These are phyloP conservation scores for Leptopilina syphax DNA, from an alignment of 2,888 invertebrate species.

Conservation along the genomic window DNA sequence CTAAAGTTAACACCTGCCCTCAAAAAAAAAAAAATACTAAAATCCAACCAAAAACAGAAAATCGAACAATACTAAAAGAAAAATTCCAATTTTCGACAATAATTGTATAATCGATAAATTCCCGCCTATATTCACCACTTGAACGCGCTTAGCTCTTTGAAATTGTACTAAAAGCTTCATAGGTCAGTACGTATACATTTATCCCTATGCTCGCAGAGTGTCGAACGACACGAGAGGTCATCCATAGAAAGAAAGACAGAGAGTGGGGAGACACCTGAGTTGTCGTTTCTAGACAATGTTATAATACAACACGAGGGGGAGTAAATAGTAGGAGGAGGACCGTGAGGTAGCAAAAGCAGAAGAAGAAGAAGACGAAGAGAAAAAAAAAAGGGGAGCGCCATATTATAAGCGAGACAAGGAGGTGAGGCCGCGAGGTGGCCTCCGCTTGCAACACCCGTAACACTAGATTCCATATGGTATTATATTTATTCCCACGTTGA, in stretches of 20 bases:
- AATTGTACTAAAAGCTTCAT: constrained; percentile 71
- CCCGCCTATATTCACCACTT: constrained; percentile 45
- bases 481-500: constrained; percentile 67
- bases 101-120: too few relatives aligned
- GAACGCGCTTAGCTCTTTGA: constrained; percentile 57
- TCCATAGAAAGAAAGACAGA: constrained; percentile 56
- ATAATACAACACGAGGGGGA: neutral
- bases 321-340: constrained; percentile 44
- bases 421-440: constrained; percentile 55
- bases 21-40: neutral
- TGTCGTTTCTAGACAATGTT: constrained; percentile 58
- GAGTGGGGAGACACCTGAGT: constrained; percentile 63
- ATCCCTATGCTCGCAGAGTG: constrained; percentile 71
- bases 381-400: constrained; percentile 56
- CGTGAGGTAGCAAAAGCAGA: constrained; percentile 48
- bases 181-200: constrained; percentile 73
- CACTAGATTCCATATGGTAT: constrained; percentile 43
- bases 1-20: neutral
- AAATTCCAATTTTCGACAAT: too few relatives aligned
- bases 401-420: constrained; percentile 43
- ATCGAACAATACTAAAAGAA: too few relatives aligned
- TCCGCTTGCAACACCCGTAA: constrained; percentile 62
- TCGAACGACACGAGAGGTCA: constrained; percentile 75
- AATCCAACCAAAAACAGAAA: too few relatives aligned
- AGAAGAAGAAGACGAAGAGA: constrained; percentile 43